Evolutionary conservation across 2,888 invertebrate genomes (phyloP), one percentile per base, ranked within the genome.

Genomic region (Platycnemis pennipes): DNA sequence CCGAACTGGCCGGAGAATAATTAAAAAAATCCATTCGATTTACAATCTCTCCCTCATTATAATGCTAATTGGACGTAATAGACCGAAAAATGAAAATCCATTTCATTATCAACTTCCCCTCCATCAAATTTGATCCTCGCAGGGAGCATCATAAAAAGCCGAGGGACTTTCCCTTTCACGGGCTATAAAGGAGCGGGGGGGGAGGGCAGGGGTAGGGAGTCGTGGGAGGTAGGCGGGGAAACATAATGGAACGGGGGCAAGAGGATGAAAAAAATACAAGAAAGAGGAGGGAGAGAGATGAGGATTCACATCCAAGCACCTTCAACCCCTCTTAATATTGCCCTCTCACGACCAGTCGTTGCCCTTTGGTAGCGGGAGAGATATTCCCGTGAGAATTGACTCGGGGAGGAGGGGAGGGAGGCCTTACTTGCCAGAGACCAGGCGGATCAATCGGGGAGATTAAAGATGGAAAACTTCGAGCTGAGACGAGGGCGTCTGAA

Each of bases 281-380:
- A 44, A 5, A 37, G 86, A 5, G 13, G 19, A 87, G 87, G 46
- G 87, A 44, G 63, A 91, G 91, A 44, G 56, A 91, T n/a, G 91
- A 63, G 42, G 44, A 91, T 91, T 56, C 63, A 44, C 63, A 91
- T 91, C 69, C 44, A 63, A 91, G 69, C 63, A 91, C 91, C 91
- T 69, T 77, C 77, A 22, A 0, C 31, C 77, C 11, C 63, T 44
- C 91, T 91, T 91, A 63, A 91, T 91, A 91, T 91, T 69, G 42
- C 26, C 89, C 56, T 89, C 91, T 91, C 91, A 91, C 91, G 91
- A 91, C n/a, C 91, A 91, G 91, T 91, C 91, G 91, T 91, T 91
- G 91, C 44, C 91, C 91, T 91, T 91, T 91, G 91, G 91, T 56
- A 56, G 37, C 77, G 37, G 49, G 77, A 77, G 49, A 49, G 89